A percentile compares a stretch with the other conserved stretches of the same genome.
Evolutionary conservation across 2,113 vertebrate species (phyloP).

Genomic region (Picathartes gymnocephalus): DNA sequence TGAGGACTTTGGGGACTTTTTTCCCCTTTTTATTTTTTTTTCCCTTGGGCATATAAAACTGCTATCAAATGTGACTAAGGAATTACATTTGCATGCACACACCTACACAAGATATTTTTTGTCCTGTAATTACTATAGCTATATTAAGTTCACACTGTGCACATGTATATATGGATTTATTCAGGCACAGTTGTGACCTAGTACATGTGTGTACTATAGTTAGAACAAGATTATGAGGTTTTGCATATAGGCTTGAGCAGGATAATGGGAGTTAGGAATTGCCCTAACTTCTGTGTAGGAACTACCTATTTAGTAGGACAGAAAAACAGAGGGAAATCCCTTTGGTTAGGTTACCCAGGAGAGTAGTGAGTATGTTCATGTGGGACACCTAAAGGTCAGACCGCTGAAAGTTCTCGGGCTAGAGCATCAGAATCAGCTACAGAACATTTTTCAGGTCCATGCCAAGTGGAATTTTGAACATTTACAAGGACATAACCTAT

Average conservation of each 20-base stretch:
- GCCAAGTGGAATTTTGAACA: neutral
- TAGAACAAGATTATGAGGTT: neutral
- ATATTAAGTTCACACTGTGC: neutral
- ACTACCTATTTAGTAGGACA: neutral
- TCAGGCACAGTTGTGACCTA: neutral
- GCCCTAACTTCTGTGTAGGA: neutral
- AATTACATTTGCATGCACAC: neutral
- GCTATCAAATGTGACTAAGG: neutral
- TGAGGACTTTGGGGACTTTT: neutral
- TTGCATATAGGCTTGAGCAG: neutral
- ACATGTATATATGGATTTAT: neutral
- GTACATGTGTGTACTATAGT: neutral
- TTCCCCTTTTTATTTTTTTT: neutral
- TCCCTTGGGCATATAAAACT: neutral
- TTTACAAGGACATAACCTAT: neutral
- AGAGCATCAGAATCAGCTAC: too few species aligned
- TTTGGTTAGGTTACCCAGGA: neutral
- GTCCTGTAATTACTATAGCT: neutral
- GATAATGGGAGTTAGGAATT: neutral
- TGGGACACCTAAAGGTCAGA: neutral
- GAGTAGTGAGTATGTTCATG: neutral
- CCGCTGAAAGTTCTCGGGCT: neutral
- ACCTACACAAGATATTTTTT: neutral
- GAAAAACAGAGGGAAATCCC: neutral
- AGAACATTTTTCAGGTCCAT: neutral